Base-by-base conservation (phyloP, 2,113 vertebrate species). In the Sturnira hondurensis region DNA sequence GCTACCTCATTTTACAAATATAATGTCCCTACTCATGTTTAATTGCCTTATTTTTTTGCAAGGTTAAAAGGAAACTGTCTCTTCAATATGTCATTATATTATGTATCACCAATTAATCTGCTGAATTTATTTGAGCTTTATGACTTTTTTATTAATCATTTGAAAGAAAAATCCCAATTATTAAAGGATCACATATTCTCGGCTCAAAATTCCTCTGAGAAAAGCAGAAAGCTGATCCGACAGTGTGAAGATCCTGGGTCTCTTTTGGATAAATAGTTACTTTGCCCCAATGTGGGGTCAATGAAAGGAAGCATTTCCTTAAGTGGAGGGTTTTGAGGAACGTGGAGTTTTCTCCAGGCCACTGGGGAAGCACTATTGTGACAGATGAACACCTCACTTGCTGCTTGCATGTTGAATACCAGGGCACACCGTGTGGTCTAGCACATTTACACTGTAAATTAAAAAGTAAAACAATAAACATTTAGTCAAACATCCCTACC, bases 41-140 rank as follows among this genome's bases (percentile, higher is more conserved):
- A 98, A 97, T 98, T 98, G 98, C 97, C 94, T 98, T 97, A 97
- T 97, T 97, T 95, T 95, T 95, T 96, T 96, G 93, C 97, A 95
- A 96, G 97, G 97, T 97, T 98, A 98, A 98, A 98, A 97, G 96
- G 97, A 95, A 98, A 92, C 91, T 56, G 80, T 97, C 90, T 91
- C 94, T 97, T 90, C 95, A 98, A 95, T 94, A 98, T 98, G 97
- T 98, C 98, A 98, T 98, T 98, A 98, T 98, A 98, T 98, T 97
- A 96, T 94, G 65, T 97, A 95, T 81, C 68, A 94, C 89, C 96
- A 98, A 98, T 98, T 98, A 98, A 98, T 98, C 97, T 97, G 86
- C 87, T 93, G 90, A 98, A 98, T 96, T 97, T 90, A 98, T 94
- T 96, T 95, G 95, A 93, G 84, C 94, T 98, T 97, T 97, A 76